Evolutionary conservation across 2,797 vertebrate species (phyloP).

Genomic region (Buphagus erythrorhynchus): DNA sequence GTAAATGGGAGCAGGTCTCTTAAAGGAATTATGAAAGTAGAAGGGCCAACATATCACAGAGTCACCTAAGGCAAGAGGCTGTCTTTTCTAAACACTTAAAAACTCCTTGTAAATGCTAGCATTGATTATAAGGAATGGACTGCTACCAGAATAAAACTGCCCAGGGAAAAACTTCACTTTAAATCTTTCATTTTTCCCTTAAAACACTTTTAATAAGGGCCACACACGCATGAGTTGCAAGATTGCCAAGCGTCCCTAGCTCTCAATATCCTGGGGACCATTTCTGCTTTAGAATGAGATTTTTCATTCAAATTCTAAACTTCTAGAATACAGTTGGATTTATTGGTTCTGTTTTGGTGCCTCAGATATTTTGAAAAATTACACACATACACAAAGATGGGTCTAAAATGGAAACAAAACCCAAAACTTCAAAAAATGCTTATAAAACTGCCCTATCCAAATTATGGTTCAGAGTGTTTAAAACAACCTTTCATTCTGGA

Average conservation of each 20-base stretch:
- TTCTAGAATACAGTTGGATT: background rate
- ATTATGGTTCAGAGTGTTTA: background rate
- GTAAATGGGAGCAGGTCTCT: background rate
- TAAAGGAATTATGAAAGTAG: background rate
- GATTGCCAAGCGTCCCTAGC: background rate
- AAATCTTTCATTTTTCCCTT: conserved; percentile 14
- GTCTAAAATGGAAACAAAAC: background rate
- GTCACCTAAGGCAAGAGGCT: background rate
- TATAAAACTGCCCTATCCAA: background rate
- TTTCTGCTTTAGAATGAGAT: background rate
- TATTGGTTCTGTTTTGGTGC: background rate
- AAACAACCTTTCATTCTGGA: background rate
- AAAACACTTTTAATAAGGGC: conserved; percentile 40
- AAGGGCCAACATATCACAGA: background rate
- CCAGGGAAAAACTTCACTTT: conserved; percentile 4
- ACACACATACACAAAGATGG: background rate
- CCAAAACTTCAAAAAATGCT: background rate
- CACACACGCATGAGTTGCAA: background rate
- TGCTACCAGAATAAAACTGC: conserved; percentile 19
- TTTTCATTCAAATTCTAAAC: background rate
- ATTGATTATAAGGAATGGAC: background rate
- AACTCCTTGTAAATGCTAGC: conserved; percentile 22
- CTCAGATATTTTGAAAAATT: background rate
- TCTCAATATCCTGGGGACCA: background rate
- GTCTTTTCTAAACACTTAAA: conserved; percentile 8